A percentile compares a stretch with the other conserved stretches of the same genome.
Evolutionary conservation across 2,797 vertebrate genomes (phyloP).

Genomic region (Cetoscarus ocellatus): DNA sequence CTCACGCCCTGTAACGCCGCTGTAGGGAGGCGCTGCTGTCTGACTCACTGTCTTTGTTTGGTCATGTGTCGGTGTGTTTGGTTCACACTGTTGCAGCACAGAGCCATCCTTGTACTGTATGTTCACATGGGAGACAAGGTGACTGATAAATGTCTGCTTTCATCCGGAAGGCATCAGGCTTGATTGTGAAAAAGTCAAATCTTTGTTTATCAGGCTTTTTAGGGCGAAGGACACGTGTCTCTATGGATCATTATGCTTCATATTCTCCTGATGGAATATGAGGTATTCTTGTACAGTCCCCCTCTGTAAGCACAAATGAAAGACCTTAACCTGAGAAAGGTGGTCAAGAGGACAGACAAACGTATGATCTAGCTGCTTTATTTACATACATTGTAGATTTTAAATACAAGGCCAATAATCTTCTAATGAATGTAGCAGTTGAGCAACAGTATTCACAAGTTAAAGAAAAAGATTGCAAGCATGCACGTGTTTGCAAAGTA

Average conservation of each 20-base stretch:
- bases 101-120: slow-evolving; percentile 36
- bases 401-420: no score
- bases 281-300: no score
- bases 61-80: slow-evolving; percentile 51
- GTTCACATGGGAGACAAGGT: slow-evolving; percentile 52
- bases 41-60: slow-evolving; percentile 72
- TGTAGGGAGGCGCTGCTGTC: slow-evolving; percentile 55
- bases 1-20: slow-evolving; percentile 53
- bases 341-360: no score
- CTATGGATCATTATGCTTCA: background rate
- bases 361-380: no score
- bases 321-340: no score
- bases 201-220: background rate
- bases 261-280: background rate
- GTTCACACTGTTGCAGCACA: slow-evolving; percentile 27
- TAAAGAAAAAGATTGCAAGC: no score
- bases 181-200: background rate
- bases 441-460: no score
- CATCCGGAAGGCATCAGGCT: background rate
- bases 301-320: no score
- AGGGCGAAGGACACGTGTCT: background rate
- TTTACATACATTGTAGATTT: no score
- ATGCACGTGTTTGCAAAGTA: no score
- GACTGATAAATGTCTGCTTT: slow-evolving; percentile 30
- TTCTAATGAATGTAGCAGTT: no score